phyloP scores from a whole-genome alignment of 2,888 invertebrate genomes.

The Himalopsyche tibetana region DNA sequence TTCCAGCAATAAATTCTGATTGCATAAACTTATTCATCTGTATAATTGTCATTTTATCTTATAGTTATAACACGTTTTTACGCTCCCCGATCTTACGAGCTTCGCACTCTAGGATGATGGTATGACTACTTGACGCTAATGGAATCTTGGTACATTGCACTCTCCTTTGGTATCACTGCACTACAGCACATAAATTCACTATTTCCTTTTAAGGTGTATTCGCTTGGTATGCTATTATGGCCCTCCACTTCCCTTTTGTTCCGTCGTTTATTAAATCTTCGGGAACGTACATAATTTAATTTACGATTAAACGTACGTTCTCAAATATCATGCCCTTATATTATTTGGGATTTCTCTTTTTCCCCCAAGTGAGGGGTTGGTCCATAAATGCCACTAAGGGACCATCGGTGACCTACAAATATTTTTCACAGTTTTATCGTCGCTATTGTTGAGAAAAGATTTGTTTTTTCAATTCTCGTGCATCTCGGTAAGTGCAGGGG shows the following conservation, averaged over 20 bases:
- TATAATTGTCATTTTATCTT: no score
- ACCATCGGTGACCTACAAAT: neutral
- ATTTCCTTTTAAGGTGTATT: conserved; percentile 26
- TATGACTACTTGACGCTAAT: no score
- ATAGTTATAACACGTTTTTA: no score
- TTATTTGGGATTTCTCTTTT: conserved; percentile 4
- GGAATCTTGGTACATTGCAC: no score
- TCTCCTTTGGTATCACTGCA: neutral
- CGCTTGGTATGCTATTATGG: conserved; percentile 26
- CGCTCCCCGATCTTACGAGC: no score
- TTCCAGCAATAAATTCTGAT: no score
- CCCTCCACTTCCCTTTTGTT: neutral
- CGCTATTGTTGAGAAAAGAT: no score
- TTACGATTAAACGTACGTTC: conserved; percentile 8
- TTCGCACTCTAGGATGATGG: no score
- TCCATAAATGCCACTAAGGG: neutral
- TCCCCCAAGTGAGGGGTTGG: neutral
- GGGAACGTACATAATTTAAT: conserved; percentile 15
- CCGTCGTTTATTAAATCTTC: conserved; percentile 14
- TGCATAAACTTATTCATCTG: no score
- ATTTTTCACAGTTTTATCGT: no score
- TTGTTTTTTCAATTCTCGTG: no score
- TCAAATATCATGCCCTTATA: conserved; percentile 25
- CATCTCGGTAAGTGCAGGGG: no score
- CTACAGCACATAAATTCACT: neutral